These are phyloP conservation scores for Leucoraja erinaceus DNA, from an alignment of 2,113 vertebrate species.

Conservation along the genomic window DNA sequence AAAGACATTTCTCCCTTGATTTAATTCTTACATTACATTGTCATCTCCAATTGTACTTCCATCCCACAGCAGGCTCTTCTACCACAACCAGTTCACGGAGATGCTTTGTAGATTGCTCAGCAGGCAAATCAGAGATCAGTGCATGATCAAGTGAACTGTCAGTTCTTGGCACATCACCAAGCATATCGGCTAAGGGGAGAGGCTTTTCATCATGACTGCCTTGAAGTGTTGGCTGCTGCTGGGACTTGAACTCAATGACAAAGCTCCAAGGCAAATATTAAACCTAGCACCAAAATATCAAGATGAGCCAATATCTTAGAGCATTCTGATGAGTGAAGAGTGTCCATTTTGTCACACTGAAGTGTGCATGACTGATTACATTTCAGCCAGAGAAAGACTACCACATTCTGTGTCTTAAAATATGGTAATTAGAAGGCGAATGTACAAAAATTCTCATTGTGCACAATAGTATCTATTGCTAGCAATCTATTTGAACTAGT, in stretches of 20 bases:
- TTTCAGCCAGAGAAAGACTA: neutral
- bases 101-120: neutral
- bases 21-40: neutral
- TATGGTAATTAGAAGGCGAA: neutral
- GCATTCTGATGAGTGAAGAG: neutral
- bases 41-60: neutral
- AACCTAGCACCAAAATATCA: neutral
- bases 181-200: neutral
- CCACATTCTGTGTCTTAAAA: neutral
- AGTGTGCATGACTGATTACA: neutral
- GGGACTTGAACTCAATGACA: neutral
- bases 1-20: neutral
- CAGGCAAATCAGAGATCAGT: neutral
- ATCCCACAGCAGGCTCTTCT: neutral
- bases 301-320: neutral
- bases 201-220: neutral
- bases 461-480: neutral
- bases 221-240: slow-evolving; percentile 20
- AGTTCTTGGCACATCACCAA: slow-evolving; percentile 9
- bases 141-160: neutral
- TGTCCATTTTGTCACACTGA: neutral
- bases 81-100: neutral
- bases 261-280: neutral
- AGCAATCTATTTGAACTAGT: neutral
- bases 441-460: neutral